A percentile compares a stretch with the other conserved stretches of the same genome.
Evolutionary conservation across 2,113 vertebrate species (phyloP).

Genomic region (Hippocampus guttulatus): DNA sequence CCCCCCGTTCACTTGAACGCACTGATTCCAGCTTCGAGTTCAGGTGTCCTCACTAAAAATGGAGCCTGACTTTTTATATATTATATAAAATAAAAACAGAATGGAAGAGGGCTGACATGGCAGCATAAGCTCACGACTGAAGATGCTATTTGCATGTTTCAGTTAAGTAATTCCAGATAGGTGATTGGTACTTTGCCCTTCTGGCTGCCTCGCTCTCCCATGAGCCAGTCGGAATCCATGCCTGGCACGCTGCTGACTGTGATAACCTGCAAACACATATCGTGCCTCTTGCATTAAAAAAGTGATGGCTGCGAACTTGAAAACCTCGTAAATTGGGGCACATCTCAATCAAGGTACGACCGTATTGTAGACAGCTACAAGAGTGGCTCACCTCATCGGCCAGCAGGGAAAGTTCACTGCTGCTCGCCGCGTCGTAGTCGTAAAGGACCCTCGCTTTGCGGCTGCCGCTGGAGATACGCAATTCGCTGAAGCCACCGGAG

Average conservation of each 20-base stretch:
- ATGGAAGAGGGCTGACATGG: slow-evolving; percentile 27
- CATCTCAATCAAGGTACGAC: too few species aligned
- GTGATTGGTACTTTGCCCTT: slow-evolving; percentile 98
- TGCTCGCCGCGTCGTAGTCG: slow-evolving; percentile 94
- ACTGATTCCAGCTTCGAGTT: slow-evolving; percentile 14
- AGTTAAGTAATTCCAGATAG: slow-evolving; percentile 97
- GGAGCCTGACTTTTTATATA: not conserved
- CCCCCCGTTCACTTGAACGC: slow-evolving; percentile 12
- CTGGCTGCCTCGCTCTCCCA: slow-evolving; percentile 95
- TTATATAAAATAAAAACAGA: slow-evolving; percentile 17
- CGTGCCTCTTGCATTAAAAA: not conserved
- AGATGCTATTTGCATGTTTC: slow-evolving; percentile 30
- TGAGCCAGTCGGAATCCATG: slow-evolving; percentile 98
- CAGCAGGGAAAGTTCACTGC: slow-evolving; percentile 92
- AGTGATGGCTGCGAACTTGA: too few species aligned
- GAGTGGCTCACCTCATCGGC: slow-evolving; percentile 86
- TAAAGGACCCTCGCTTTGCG: slow-evolving; percentile 93
- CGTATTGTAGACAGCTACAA: too few species aligned
- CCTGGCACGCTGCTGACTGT: slow-evolving; percentile 87
- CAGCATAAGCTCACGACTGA: slow-evolving; percentile 45
- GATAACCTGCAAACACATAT: slow-evolving; percentile 79
- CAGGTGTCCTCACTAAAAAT: slow-evolving; percentile 3
- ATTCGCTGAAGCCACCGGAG: slow-evolving; percentile 80
- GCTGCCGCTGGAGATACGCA: slow-evolving; percentile 81
- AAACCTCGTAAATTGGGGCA: too few species aligned